These are phyloP conservation scores for Horisme vitalbata DNA, from an alignment of 2,888 invertebrate species.

Conservation along the genomic window DNA sequence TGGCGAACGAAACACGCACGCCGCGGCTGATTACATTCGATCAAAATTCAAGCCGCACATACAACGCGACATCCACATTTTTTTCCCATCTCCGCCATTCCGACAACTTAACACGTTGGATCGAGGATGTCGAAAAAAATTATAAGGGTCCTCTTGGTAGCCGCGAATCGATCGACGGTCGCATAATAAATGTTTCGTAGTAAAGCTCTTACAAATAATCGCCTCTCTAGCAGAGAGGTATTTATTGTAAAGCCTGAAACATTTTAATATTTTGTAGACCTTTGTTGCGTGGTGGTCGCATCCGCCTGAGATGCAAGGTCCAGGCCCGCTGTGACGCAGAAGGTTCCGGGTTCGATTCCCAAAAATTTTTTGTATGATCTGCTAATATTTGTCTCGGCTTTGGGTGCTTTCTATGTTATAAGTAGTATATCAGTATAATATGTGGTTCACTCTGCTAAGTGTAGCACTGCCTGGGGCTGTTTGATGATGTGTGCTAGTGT, in stretches of 20 bases:
- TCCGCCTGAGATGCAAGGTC: too few species aligned
- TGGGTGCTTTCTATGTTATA: too few species aligned
- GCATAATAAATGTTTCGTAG: slow-evolving; percentile 56
- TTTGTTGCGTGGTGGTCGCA: too few species aligned
- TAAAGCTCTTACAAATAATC: slow-evolving; percentile 45
- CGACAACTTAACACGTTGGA: slow-evolving; percentile 61
- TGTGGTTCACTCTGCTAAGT: too few species aligned
- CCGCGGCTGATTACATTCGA: slow-evolving; percentile 38
- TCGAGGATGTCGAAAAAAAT: slow-evolving; percentile 61
- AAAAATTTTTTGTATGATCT: too few species aligned
- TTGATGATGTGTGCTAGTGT: too few species aligned
- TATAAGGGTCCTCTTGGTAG: slow-evolving; percentile 46
- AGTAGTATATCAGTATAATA: too few species aligned
- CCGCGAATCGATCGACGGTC: slow-evolving; percentile 36
- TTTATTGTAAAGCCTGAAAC: slow-evolving; percentile 38
- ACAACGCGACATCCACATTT: slow-evolving; percentile 48
- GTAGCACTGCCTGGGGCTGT: too few species aligned
- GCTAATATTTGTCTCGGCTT: too few species aligned
- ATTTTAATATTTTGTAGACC: slow-evolving; percentile 37
- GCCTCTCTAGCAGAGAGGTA: slow-evolving; percentile 34
- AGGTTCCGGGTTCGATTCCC: too few species aligned
- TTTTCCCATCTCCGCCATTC: slow-evolving; percentile 54
- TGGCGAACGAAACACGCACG: slow-evolving; percentile 36
- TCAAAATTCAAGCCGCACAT: slow-evolving; percentile 61
- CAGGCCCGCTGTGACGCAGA: too few species aligned